Evolutionary conservation across 2,113 vertebrate species (phyloP), one percentile per base, ranked within the genome.

Genomic region (Ranitomeya variabilis): DNA sequence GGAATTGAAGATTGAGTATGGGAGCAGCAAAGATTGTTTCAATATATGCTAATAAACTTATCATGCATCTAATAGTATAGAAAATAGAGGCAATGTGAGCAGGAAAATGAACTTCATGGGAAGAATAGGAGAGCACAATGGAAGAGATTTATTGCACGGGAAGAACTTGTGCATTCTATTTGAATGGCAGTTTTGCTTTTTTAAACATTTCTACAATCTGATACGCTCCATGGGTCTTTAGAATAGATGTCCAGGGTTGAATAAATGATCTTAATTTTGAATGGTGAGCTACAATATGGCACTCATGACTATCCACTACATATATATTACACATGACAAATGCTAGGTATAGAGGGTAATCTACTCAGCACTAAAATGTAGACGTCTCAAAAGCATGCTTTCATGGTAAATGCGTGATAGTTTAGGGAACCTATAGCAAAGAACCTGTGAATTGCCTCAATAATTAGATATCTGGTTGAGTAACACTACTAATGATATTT

Each of bases 181-280:
- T 64, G 80, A 64, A 64, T 82, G 80, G 31, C 59, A 82, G 59
- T 82, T 82, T 64, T 82, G 59, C 18, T 62, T 82, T 45, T 82
- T 82, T 82, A 82, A 62, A 82, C 80, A 82, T 82, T 81, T 81
- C 55, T 31, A 60, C 59, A 81, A 62, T 62, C 59, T 66, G 80
- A 64, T 52, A 67, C 62, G 62, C 57, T 83, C 81, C 45, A 45
- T 37, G 23, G 31, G 11, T n/a, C 51, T 52, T 83, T 45, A 83
- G 60, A 83, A 52, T 8, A 67, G 31, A 67, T 67, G 81, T 67
- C 62, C 45, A 52, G 21, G 23, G 26, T 45, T 82, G 59, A 37
- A 82, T 66, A 82, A 82, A 51, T 64, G 15, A 66, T 12, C 60
- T 45, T 51, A 4, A 21, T 67, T 52, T 13, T 83, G 19, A 67